Conservation (phyloP, 2,113 vertebrate species). For the Dromiciops gliroides region DNA sequence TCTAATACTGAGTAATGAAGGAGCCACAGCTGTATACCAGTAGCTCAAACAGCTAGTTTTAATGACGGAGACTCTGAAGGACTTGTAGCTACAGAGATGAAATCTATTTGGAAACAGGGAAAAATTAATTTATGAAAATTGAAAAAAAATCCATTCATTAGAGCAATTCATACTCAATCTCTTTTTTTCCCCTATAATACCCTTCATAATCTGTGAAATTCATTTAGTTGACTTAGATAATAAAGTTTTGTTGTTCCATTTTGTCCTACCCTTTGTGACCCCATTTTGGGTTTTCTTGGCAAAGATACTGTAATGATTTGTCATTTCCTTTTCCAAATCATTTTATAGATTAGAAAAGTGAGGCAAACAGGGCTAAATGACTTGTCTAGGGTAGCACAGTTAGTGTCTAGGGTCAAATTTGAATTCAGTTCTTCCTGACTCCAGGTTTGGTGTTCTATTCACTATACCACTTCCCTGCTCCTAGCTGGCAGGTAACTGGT, state of each 20-base stretch:
- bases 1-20: not conserved
- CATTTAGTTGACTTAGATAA: not conserved
- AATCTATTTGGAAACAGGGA: not conserved
- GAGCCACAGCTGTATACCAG: not conserved
- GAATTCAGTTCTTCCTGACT: too few relatives aligned
- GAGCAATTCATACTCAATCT: not conserved
- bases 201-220: not conserved
- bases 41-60: not conserved
- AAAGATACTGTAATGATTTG: too few relatives aligned
- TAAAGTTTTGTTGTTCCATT: not conserved
- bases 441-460: too few relatives aligned
- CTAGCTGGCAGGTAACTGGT: too few relatives aligned
- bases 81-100: not conserved
- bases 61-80: not conserved
- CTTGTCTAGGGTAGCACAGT: too few relatives aligned
- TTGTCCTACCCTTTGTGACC: too few relatives aligned
- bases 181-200: not conserved
- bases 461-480: too few relatives aligned
- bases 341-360: too few relatives aligned
- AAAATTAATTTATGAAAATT: slow-evolving; percentile 35
- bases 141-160: not conserved
- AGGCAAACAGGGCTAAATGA: too few relatives aligned
- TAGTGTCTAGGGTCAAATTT: too few relatives aligned
- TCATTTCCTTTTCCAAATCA: too few relatives aligned
- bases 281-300: too few relatives aligned